Conservation (phyloP, 2,113 vertebrate genomes). For the Numenius arquata region DNA sequence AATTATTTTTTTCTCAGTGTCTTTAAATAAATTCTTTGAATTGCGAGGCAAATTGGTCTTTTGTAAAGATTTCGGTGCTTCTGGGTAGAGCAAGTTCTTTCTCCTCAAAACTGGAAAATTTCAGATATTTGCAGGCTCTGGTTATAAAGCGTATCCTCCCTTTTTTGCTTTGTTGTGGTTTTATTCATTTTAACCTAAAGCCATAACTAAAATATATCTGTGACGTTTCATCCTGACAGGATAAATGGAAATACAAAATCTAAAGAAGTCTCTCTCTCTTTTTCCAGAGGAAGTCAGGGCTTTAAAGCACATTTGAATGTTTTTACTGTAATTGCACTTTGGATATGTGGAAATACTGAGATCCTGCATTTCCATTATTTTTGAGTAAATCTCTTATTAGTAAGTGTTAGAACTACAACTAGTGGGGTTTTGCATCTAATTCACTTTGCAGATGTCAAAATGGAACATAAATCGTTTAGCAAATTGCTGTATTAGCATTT, state of each 20-base stretch:
- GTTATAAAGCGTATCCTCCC: constrained; percentile 12
- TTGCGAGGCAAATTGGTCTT: constrained; percentile 48
- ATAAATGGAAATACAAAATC: constrained; percentile 40
- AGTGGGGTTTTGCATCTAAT: constrained; percentile 54
- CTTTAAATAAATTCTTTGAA: constrained; percentile 57
- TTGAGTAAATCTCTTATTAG: constrained; percentile 57
- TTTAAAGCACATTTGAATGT: constrained; percentile 33
- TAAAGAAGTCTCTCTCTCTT: neutral
- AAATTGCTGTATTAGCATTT: constrained; percentile 66
- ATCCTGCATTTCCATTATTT: constrained; percentile 40
- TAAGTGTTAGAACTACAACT: constrained; percentile 51
- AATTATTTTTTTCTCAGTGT: constrained; percentile 53
- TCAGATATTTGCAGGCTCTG: neutral
- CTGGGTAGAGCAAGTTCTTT: constrained; percentile 20
- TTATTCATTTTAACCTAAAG: constrained; percentile 61
- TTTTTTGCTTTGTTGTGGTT: constrained; percentile 51
- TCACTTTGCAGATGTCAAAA: constrained; percentile 63
- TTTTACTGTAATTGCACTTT: constrained; percentile 48
- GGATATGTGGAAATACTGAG: neutral
- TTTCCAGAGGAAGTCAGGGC: neutral
- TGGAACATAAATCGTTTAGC: constrained; percentile 51
- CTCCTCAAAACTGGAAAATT: constrained; percentile 37
- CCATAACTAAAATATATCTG: constrained; percentile 46
- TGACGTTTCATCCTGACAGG: constrained; percentile 51
- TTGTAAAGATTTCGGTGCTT: constrained; percentile 14